Evolutionary conservation across 2,113 vertebrate genomes (phyloP).

Genomic region (Limanda limanda): DNA sequence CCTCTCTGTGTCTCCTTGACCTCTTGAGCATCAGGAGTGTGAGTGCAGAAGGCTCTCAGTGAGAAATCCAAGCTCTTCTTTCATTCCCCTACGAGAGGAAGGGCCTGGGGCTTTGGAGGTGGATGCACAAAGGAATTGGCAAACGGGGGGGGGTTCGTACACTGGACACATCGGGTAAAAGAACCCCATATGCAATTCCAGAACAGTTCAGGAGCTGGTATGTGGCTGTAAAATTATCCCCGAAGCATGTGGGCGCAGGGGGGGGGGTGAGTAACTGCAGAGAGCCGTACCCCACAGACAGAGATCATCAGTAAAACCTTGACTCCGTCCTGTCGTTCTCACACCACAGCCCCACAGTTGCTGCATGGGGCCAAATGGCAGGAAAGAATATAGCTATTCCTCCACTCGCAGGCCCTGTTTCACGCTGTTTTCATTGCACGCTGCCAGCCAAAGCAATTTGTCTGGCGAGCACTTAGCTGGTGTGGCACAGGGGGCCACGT

Average conservation of each 20-base stretch:
- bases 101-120: slow-evolving; percentile 29
- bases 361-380: slow-evolving; percentile 48
- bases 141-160: slow-evolving; percentile 18
- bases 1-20: slow-evolving; percentile 23
- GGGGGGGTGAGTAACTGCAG: slow-evolving; percentile 24
- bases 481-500: slow-evolving; percentile 48
- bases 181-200: slow-evolving; percentile 28
- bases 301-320: slow-evolving; percentile 27
- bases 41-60: slow-evolving; percentile 18
- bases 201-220: not conserved
- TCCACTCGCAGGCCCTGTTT: slow-evolving; percentile 43
- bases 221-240: slow-evolving; percentile 42
- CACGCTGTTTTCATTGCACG: slow-evolving; percentile 59
- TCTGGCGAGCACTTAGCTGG: slow-evolving; percentile 70
- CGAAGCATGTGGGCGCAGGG: slow-evolving; percentile 18
- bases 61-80: slow-evolving; percentile 35
- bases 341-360: slow-evolving; percentile 24
- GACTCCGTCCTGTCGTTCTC: slow-evolving; percentile 26
- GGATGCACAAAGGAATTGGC: slow-evolving; percentile 37
- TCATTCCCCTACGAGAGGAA: slow-evolving; percentile 38
- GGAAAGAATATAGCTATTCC: slow-evolving; percentile 47
- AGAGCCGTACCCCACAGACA: slow-evolving; percentile 4
- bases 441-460: slow-evolving; percentile 74
- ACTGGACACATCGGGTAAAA: slow-evolving; percentile 19
- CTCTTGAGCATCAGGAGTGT: slow-evolving; percentile 26